phyloP scores from a whole-genome alignment of 2,888 invertebrate genomes.

The Nipponacmea schrenckii region DNA sequence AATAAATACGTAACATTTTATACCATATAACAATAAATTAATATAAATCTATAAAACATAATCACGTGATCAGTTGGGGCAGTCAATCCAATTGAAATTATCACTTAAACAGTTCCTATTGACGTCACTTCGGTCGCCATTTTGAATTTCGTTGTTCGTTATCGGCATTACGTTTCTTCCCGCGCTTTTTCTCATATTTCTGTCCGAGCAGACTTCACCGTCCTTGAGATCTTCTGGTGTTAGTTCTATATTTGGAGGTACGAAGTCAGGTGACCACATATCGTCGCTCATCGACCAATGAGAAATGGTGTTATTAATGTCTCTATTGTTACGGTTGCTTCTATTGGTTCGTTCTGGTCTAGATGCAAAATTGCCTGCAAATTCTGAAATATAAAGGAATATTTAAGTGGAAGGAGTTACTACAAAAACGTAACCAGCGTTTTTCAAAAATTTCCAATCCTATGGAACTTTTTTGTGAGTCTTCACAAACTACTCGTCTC shows the following conservation, averaged over 20 bases:
- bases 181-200: background rate
- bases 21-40: background rate
- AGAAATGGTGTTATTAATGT: background rate
- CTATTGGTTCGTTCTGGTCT: background rate
- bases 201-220: conserved; percentile 39
- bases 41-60: background rate
- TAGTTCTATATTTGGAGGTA: conserved; percentile 55
- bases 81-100: background rate
- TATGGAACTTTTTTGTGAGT: no score
- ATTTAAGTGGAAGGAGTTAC: background rate
- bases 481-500: no score
- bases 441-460: no score
- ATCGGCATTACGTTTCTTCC: background rate
- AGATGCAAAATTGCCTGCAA: background rate
- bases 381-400: background rate
- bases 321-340: background rate
- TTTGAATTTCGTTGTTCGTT: background rate
- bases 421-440: no score
- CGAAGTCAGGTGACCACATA: conserved; percentile 35
- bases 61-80: background rate
- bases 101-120: background rate
- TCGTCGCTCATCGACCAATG: conserved; percentile 13
- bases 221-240: conserved; percentile 44
- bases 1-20: background rate
- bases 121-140: background rate